phyloP scores from a whole-genome alignment of 1,140 invertebrate species.

The Drosophila bocqueti region DNA sequence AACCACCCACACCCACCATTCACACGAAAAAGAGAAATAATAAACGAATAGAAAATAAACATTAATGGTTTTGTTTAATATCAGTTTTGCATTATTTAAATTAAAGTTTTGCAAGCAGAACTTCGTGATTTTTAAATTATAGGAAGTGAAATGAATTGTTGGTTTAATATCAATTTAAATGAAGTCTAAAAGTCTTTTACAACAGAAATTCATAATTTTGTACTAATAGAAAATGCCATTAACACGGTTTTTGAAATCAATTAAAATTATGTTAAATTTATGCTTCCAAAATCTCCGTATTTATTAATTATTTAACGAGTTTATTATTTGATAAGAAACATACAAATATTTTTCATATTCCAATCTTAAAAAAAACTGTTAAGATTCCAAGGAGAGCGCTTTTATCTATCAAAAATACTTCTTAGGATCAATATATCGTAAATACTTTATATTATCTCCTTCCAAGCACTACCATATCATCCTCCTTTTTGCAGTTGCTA shows the following conservation, averaged over 20 bases:
- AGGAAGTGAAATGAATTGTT: background rate
- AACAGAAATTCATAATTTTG: too few species aligned
- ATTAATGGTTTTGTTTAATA: background rate
- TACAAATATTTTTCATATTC: background rate
- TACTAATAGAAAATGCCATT: too few species aligned
- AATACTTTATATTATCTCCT: background rate
- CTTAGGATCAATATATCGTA: background rate
- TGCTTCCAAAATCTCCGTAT: too few species aligned
- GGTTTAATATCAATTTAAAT: too few species aligned
- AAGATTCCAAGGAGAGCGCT: too few species aligned
- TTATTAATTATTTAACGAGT: too few species aligned
- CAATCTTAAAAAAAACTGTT: background rate
- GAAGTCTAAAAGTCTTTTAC: too few species aligned
- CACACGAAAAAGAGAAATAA: constrained; percentile 9
- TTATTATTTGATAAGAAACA: too few species aligned
- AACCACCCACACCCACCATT: constrained; percentile 18
- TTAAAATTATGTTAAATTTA: background rate
- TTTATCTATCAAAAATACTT: background rate
- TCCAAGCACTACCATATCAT: background rate
- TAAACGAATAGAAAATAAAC: background rate
- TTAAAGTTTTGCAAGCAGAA: background rate
- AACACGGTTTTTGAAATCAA: background rate
- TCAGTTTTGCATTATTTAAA: background rate
- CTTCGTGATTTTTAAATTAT: background rate
- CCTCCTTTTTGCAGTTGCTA: constrained; percentile 58